These are phyloP conservation scores for Callinectes sapidus DNA, from an alignment of 2,888 invertebrate genomes.

Conservation along the genomic window DNA sequence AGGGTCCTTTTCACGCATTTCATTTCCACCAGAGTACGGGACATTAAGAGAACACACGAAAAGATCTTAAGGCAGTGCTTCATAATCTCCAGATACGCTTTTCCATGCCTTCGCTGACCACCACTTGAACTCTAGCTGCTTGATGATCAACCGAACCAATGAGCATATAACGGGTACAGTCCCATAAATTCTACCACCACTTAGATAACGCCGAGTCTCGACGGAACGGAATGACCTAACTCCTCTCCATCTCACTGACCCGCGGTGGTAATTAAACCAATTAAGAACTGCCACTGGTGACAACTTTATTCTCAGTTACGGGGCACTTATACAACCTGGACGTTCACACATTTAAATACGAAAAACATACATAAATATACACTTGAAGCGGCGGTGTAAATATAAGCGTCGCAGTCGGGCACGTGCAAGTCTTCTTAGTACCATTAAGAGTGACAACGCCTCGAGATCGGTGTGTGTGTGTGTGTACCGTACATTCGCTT, in stretches of 20 bases:
- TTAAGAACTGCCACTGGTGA: neutral
- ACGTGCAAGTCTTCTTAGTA: neutral
- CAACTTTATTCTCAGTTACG: neutral
- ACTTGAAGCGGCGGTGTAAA: neutral
- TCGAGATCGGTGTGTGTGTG: neutral
- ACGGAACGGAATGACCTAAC: neutral
- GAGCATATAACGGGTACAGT: neutral
- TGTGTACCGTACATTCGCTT: neutral
- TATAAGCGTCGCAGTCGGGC: neutral
- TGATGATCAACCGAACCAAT: neutral
- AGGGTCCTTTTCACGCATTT: too few species aligned
- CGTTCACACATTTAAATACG: neutral
- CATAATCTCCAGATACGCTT: too few species aligned
- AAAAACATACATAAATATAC: conserved; percentile 8
- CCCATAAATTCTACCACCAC: neutral
- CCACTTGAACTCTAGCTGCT: neutral
- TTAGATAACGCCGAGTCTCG: neutral
- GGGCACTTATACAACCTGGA: neutral
- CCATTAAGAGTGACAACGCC: neutral
- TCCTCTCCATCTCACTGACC: neutral
- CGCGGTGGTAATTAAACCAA: neutral
- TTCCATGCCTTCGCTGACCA: too few species aligned
- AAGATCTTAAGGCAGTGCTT: too few species aligned
- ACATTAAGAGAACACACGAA: too few species aligned
- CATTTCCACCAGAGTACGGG: too few species aligned